Conservation (phyloP, 2,888 invertebrate genomes). For the Yponomeuta plumbellus region DNA sequence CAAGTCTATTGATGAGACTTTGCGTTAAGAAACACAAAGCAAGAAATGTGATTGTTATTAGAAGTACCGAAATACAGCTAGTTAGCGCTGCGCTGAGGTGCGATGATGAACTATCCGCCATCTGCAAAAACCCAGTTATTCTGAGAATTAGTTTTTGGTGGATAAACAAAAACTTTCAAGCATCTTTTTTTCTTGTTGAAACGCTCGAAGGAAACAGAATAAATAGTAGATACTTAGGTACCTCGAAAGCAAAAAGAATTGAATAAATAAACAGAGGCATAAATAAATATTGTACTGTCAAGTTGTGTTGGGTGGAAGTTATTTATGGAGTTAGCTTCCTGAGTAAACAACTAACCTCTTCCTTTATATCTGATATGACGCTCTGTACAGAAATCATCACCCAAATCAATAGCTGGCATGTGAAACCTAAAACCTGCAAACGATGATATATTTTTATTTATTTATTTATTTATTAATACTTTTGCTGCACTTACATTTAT, state of each 20-base stretch:
- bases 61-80: conserved; percentile 28
- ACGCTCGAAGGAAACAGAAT: no score
- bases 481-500: no score
- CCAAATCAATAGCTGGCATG: neutral
- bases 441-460: no score
- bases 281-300: no score
- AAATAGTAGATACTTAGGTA: no score
- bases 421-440: neutral
- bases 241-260: no score
- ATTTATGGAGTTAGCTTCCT: neutral
- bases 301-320: no score
- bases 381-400: neutral
- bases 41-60: conserved; percentile 29
- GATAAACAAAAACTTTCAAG: neutral
- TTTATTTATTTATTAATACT: no score
- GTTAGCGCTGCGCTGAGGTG: conserved; percentile 13
- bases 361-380: neutral
- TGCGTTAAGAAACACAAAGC: conserved; percentile 34
- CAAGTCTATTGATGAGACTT: conserved; percentile 33
- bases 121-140: neutral
- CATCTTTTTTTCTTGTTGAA: no score
- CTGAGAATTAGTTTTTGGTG: neutral
- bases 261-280: no score
- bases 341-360: neutral
- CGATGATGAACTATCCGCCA: neutral